phyloP scores from a whole-genome alignment of 1,140 invertebrate genomes.

The Leptinotarsa defecta region DNA sequence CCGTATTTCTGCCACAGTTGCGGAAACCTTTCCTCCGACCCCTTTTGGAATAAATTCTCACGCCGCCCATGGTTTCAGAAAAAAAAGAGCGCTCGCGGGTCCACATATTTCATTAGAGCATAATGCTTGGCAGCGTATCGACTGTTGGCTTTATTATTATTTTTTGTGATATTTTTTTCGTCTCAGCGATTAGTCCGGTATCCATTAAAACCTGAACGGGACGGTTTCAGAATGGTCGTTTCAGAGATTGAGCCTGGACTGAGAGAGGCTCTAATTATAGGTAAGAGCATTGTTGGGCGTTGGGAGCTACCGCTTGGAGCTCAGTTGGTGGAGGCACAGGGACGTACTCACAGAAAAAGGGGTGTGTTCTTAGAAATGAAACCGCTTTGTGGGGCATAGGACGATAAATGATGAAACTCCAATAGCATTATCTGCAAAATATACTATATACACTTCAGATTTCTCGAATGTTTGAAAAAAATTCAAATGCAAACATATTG shows the following conservation, averaged over 20 bases:
- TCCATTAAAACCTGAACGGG: not conserved
- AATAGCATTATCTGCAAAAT: too few relatives aligned
- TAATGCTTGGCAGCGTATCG: slow-evolving; percentile 7
- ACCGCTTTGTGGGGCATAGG: too few relatives aligned
- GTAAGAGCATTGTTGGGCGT: not conserved
- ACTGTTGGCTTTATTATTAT: slow-evolving; percentile 1
- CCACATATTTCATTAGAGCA: slow-evolving; percentile 1
- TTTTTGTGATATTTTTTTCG: slow-evolving; percentile 1
- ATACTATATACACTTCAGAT: too few relatives aligned
- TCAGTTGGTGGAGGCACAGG: too few relatives aligned
- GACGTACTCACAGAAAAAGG: too few relatives aligned
- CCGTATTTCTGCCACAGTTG: too few relatives aligned
- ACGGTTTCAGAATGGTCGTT: not conserved
- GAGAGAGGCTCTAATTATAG: not conserved
- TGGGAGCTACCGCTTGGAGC: not conserved
- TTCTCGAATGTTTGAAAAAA: too few relatives aligned
- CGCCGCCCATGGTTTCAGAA: not conserved
- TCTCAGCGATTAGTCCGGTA: slow-evolving; percentile 4
- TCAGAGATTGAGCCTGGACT: not conserved
- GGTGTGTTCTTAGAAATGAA: too few relatives aligned
- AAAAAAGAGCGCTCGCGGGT: not conserved
- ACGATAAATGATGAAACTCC: too few relatives aligned
- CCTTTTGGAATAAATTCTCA: not conserved
- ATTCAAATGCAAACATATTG: too few relatives aligned
- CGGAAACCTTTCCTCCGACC: too few relatives aligned